Base-by-base conservation (phyloP, 2,113 vertebrate genomes). In the Cyphomyrus discorhynchus region DNA sequence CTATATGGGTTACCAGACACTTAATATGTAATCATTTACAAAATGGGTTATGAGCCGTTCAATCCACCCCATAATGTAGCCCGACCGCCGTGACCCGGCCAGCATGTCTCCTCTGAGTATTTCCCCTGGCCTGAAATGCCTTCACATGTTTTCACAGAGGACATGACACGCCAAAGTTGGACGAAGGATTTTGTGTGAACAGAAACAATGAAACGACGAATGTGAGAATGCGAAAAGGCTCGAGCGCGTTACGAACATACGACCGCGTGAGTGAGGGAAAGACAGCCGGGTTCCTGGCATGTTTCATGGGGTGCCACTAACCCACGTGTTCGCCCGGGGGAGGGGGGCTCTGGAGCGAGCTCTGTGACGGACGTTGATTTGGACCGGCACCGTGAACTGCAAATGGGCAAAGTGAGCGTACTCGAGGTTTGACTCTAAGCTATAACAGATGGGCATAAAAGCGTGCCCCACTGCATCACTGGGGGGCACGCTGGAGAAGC, bases 11-110 rank as follows among this genome's bases (percentile, higher is more conserved):
- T 86, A 52, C n/a, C 52, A 88, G 80, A 83, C 80, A 83, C 7
- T 88, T 58, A 88, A 88, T 52, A 88, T 88, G 53, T 88, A 86
- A 86, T 50, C 24, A 86, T 52, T 86, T 86, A 86, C 46, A 86
- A 86, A 46, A 83, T 83, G 42, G 80, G 42, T 86, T 52, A 50
- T 47, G 35, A 88, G 31, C 56, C 27, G 1, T 58, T 62, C 35
- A 88, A 62, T 58, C 27, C 56, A 42, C n/a, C 52, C 17, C 86
- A 88, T 88, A 45, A 42, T 62, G 52, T 35, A 62, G 53, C 52
- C 5, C 4, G 86, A 62, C 83, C 6, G 83, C 19, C 3, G 10
- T 19, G 83, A 46, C 70, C 70, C 9, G 46, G n/a, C 19, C 46
- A 5, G 46, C 35, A n/a, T 24, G 19, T 9, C 9, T 45, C 19